A percentile compares a stretch with the other conserved stretches of the same genome.
These are phyloP conservation scores for Dasysyrphus tricinctus DNA, from an alignment of 2,888 invertebrate species.

Conservation along the genomic window DNA sequence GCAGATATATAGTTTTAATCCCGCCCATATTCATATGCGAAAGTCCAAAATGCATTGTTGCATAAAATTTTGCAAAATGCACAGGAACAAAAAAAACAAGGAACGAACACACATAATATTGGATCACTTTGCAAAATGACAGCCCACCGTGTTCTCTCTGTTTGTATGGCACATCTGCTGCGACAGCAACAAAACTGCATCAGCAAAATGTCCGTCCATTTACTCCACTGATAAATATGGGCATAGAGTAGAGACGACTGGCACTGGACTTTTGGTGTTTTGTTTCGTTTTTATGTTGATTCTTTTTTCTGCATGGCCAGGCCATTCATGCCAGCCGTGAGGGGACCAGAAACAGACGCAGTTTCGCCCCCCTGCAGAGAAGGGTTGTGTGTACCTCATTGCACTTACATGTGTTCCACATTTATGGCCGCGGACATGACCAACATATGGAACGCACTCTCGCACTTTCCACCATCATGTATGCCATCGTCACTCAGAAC, in stretches of 20 bases:
- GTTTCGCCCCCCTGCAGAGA: slow-evolving; percentile 61
- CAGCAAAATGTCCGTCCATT: slow-evolving; percentile 57
- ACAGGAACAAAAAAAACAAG: slow-evolving; percentile 21
- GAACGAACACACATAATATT: slow-evolving; percentile 32
- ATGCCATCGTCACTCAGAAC: neutral
- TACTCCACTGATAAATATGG: neutral
- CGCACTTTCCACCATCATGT: slow-evolving; percentile 34
- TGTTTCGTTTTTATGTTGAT: slow-evolving; percentile 25
- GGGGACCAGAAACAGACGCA: slow-evolving; percentile 10
- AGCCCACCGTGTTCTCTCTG: slow-evolving; percentile 48
- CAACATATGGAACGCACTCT: slow-evolving; percentile 73
- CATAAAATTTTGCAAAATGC: slow-evolving; percentile 68
- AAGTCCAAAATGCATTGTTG: slow-evolving; percentile 69
- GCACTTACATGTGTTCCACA: slow-evolving; percentile 72
- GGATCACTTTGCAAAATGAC: slow-evolving; percentile 73
- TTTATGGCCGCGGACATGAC: slow-evolving; percentile 73
- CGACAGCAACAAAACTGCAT: slow-evolving; percentile 69
- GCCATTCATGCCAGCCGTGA: neutral
- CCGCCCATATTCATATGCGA: slow-evolving; percentile 66
- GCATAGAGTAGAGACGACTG: too few species aligned
- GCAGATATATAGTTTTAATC: slow-evolving; percentile 49
- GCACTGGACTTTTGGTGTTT: slow-evolving; percentile 29
- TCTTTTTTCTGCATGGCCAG: neutral
- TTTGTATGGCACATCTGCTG: slow-evolving; percentile 68
- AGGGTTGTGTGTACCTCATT: slow-evolving; percentile 53